Base-by-base conservation (phyloP, 2,888 invertebrate genomes). In the Euproctis similis region DNA sequence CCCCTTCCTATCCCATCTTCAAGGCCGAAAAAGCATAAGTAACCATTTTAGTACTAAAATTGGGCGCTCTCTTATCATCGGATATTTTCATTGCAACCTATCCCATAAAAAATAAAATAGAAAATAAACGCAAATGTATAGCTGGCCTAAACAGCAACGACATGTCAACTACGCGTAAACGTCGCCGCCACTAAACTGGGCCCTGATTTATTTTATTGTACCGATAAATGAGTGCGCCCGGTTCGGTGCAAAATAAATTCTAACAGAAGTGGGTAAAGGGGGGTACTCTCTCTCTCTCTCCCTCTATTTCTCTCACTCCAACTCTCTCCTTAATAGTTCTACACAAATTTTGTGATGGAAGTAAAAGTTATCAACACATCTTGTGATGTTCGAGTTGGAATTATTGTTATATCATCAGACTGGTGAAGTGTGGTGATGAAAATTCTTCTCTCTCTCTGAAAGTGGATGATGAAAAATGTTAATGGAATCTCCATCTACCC, bases 221-320 rank as follows among this genome's bases (percentile, higher is more conserved):
- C 52, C 65, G 61, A 66, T 68, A 66, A 68, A 68, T 67, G 67
- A 62, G 62, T 57, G 60, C 53, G 47, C 39, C 36, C 50, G 44
- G 46, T 42, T 32, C 32, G 46, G 35, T 42, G 39, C 46, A 44
- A 46, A 34, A 49, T 49, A 49, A 49, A 47, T 45, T 38, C 42
- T 48, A 42, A 30, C 43, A 21, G 30, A n/a, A n/a, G n/a, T n/a
- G n/a, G n/a, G n/a, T n/a, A n/a, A n/a, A n/a, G 26, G 34, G 24
- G 19, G 34, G 29, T 14, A n/a, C n/a, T n/a, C n/a, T n/a, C n/a
- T n/a, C n/a, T n/a, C n/a, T n/a, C n/a, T n/a, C n/a, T n/a, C n/a
- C n/a, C n/a, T n/a, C n/a, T n/a, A n/a, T n/a, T n/a, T n/a, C n/a
- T n/a, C n/a, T n/a, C n/a, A n/a, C n/a, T 9, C 24, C 6, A 24